Evolutionary conservation across 1,140 invertebrate genomes (phyloP).

Genomic region (Hylyphantes graminicola): DNA sequence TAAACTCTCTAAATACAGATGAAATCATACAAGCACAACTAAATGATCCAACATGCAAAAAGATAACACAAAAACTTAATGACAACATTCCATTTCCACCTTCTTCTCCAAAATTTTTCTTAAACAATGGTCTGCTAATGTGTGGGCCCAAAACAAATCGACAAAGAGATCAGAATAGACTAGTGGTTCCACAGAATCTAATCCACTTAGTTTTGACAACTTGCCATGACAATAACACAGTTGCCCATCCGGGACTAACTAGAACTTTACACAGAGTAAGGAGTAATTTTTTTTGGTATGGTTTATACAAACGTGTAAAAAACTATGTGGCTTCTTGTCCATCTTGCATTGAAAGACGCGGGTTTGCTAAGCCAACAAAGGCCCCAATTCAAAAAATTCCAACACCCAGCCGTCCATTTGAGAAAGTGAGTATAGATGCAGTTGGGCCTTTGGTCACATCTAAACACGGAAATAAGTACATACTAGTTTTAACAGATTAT

Average conservation of each 20-base stretch:
- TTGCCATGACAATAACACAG: background rate
- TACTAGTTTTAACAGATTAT: background rate
- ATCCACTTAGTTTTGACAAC: background rate
- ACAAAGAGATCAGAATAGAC: background rate
- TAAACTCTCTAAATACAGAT: background rate
- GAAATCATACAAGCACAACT: background rate
- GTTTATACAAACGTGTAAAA: background rate
- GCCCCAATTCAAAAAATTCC: background rate
- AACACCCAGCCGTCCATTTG: background rate
- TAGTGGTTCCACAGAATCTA: background rate
- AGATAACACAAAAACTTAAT: background rate
- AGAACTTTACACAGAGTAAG: background rate
- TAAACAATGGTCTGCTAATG: background rate
- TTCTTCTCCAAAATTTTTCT: background rate
- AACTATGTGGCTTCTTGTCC: background rate
- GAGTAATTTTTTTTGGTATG: conserved; percentile 10
- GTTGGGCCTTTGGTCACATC: background rate
- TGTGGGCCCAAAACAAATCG: background rate
- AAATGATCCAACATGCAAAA: background rate
- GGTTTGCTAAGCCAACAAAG: background rate
- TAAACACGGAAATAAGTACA: background rate
- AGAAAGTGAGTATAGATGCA: background rate
- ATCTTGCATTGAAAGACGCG: background rate
- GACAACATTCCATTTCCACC: background rate
- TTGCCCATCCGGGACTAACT: background rate